These are phyloP conservation scores for Orius laevigatus DNA, from an alignment of 1,140 invertebrate genomes.

Conservation along the genomic window DNA sequence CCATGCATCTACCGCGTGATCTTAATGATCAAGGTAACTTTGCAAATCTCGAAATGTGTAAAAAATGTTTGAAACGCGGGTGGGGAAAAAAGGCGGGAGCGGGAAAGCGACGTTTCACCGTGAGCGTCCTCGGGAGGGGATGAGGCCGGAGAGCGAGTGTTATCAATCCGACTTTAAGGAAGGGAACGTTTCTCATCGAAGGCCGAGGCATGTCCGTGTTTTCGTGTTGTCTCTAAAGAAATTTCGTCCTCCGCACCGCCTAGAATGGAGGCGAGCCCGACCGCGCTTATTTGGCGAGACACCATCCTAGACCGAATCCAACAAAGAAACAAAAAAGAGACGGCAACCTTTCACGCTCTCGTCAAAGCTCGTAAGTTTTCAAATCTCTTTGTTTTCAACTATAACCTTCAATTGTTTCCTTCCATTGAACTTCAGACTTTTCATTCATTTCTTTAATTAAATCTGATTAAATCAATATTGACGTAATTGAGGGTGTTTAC, in stretches of 20 bases:
- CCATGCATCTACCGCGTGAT: no score
- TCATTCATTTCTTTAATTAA: neutral
- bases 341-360: neutral
- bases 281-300: neutral
- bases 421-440: neutral
- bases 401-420: neutral
- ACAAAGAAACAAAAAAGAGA: slow-evolving; percentile 1
- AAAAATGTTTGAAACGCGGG: no score
- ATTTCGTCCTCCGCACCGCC: neutral
- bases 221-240: neutral
- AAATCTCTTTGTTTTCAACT: neutral
- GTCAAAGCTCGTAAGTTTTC: neutral
- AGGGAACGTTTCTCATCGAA: neutral
- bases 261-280: neutral
- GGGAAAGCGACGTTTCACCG: no score
- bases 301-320: neutral
- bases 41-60: no score
- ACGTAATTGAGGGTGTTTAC: neutral
- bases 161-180: neutral
- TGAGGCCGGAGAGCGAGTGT: neutral
- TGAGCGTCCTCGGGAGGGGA: neutral
- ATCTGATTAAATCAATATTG: neutral
- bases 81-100: no score
- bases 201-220: neutral
- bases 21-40: no score